phyloP scores from a whole-genome alignment of 1,140 invertebrate species.

The Ericerus pela region DNA sequence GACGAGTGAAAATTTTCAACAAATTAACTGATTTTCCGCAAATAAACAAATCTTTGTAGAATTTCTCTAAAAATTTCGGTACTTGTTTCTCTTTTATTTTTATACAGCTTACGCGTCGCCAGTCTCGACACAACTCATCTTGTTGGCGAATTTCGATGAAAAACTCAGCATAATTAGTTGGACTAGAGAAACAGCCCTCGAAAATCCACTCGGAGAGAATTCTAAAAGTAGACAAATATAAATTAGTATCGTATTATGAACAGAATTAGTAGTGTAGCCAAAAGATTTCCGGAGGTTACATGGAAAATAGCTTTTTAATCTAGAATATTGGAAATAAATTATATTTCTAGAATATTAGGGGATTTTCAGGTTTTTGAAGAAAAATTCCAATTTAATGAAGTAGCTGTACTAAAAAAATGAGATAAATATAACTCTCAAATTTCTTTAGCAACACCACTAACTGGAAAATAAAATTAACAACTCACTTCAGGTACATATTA shows the following conservation, averaged over 20 bases:
- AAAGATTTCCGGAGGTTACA: too few relatives aligned
- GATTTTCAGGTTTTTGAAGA: too few relatives aligned
- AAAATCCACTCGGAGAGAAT: neutral
- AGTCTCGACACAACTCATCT: neutral
- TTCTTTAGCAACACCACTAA: neutral
- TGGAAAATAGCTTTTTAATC: too few relatives aligned
- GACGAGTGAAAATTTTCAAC: neutral
- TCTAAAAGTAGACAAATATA: neutral
- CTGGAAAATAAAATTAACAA: neutral
- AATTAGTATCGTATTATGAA: neutral
- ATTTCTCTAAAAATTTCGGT: neutral
- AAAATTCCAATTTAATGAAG: too few relatives aligned
- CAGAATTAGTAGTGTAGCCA: too few relatives aligned
- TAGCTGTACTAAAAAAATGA: too few relatives aligned
- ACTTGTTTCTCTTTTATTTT: neutral
- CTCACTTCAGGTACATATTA: neutral
- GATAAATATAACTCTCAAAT: too few relatives aligned
- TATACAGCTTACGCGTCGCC: neutral
- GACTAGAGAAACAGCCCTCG: neutral
- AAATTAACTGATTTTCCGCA: constrained; percentile 4
- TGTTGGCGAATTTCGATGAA: neutral
- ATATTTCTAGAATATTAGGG: too few relatives aligned
- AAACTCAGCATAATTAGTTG: constrained; percentile 1
- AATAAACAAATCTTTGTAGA: constrained; percentile 1
- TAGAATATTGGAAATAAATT: too few relatives aligned